Evolutionary conservation across 1,140 invertebrate genomes (phyloP), one percentile per base, ranked within the genome.

Genomic region (Drosophila truncata): DNA sequence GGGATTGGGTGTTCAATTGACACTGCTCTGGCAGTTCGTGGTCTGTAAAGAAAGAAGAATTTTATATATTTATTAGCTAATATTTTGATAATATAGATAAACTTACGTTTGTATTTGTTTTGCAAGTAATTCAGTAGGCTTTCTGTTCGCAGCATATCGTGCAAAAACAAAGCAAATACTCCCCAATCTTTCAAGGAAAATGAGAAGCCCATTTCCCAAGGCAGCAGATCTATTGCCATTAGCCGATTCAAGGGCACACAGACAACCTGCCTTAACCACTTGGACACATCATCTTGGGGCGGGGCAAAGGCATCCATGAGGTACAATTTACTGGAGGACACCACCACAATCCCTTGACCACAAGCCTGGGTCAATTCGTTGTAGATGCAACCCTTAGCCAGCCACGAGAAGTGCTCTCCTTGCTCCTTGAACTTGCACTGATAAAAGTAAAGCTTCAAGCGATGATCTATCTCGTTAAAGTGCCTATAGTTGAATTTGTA

Each of bases 401-500:
- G 76, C 84, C 95, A 92, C 50, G 94, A 92, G 9, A 95, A 92
- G 59, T 94, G 93, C 91, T 95, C 95, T 31, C 93, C 94, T 54
- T 93, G 91, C 39, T 94, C 93, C 57, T 94, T 93, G 64, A 95
- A 95, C 80, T 95, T 92, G 57, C 93, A 93, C 42, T 94, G 91
- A 82, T 94, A 94, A 37, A 95, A 93, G 83, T 94, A 94, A 3
- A 94, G 82, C 78, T 95, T 95, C 18, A 95, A 88, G 58, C 95
- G 93, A 66, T 95, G 94, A 92, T 95, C 95, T 16, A 95, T 87
- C 64, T 93, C 93, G 49, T 91, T 92, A 35, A 94, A 95, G 74
- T 95, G 93, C 14, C 72, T 93, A 60, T 94, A 95, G n/a, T 94
- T 95, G 65, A 94, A 95, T 79, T 94, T 93, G 61, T 94, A 93